phyloP scores from a whole-genome alignment of 2,113 vertebrate genomes.

The Sarotherodon lohbergeri region DNA sequence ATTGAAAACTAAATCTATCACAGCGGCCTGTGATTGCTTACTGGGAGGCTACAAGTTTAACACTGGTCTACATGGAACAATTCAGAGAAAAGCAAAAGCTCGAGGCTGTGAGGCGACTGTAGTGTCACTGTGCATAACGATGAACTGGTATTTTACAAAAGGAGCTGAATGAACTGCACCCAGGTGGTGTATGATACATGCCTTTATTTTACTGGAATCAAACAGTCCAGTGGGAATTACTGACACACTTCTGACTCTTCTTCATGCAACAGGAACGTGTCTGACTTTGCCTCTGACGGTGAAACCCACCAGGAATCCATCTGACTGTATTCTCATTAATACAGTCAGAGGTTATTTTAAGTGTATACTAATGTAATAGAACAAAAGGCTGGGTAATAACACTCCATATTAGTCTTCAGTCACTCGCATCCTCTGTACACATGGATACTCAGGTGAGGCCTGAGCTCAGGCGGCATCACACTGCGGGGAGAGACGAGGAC shows the following conservation, averaged over 20 bases:
- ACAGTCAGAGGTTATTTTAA: background rate
- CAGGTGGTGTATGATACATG: background rate
- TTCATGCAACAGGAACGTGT: background rate
- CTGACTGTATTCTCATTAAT: background rate
- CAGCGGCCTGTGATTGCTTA: conserved; percentile 28
- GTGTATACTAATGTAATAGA: background rate
- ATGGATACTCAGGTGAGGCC: background rate
- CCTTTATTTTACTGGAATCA: conserved; percentile 29
- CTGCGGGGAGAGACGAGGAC: background rate
- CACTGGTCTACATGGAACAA: conserved; percentile 25
- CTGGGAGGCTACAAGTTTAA: conserved; percentile 45
- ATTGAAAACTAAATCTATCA: background rate
- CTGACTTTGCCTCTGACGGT: background rate
- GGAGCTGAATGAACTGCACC: background rate
- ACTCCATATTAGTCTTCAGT: background rate
- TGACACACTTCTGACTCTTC: background rate
- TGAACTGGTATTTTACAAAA: background rate
- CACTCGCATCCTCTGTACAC: background rate
- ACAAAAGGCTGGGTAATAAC: background rate
- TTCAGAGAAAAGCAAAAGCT: conserved; percentile 33
- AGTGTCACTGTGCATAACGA: background rate
- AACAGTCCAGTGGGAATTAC: background rate
- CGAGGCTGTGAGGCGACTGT: conserved; percentile 22
- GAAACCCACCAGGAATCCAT: background rate
- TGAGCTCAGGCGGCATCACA: background rate